phyloP scores from a whole-genome alignment of 2,797 vertebrate genomes.

The Anolis apletophallus region DNA sequence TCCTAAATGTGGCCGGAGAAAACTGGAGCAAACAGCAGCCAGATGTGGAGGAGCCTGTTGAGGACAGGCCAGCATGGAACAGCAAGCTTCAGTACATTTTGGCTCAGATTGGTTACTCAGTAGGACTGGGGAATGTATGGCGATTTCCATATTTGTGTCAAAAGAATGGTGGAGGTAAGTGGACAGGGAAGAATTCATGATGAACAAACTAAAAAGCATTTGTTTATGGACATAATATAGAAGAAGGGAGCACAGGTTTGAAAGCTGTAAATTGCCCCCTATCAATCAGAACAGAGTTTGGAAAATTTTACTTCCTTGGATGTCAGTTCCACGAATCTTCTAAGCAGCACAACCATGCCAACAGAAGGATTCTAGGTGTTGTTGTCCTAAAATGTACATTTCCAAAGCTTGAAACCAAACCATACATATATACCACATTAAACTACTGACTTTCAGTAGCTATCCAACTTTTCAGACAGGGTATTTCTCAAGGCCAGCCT shows the following conservation, averaged over 20 bases:
- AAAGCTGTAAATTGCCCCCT: no score
- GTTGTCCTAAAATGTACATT: no score
- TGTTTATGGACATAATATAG: not conserved
- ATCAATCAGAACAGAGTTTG: no score
- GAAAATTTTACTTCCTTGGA: no score
- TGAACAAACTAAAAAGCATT: not conserved
- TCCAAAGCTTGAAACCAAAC: not conserved
- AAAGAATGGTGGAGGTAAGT: constrained; percentile 97
- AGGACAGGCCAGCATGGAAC: constrained; percentile 95
- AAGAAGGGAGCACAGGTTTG: not conserved
- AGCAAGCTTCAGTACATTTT: constrained; percentile 97
- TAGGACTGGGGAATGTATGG: constrained; percentile 97
- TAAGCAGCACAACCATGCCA: no score
- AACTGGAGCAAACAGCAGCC: constrained; percentile 76
- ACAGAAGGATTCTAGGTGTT: no score
- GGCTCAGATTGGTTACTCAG: constrained; percentile 96
- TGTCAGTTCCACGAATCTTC: no score
- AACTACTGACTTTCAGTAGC: not conserved
- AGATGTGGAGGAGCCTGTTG: constrained; percentile 77
- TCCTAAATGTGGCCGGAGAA: constrained; percentile 86
- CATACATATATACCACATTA: not conserved
- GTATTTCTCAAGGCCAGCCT: constrained; percentile 3
- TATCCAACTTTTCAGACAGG: not conserved
- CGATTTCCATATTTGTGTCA: constrained; percentile 97
- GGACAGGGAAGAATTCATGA: not conserved